Conservation (phyloP, 2,797 vertebrate species). For the Macropus fuliginosus region DNA sequence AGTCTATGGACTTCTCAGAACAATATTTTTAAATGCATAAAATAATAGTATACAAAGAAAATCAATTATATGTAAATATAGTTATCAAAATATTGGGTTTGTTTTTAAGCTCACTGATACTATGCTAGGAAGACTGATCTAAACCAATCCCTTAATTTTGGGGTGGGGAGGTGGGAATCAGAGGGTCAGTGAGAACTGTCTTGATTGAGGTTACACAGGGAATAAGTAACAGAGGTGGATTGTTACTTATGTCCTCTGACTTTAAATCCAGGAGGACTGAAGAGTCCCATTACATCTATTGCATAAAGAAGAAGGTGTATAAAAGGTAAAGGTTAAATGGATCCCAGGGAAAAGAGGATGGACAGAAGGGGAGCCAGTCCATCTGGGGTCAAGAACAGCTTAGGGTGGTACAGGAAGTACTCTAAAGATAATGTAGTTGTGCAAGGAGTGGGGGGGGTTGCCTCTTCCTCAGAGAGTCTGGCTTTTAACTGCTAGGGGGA, state of each 20-base stretch:
- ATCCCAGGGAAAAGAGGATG: neutral
- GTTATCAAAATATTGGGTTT: neutral
- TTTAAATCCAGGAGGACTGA: no score
- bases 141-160: neutral
- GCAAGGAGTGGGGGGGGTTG: no score
- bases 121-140: neutral
- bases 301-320: neutral
- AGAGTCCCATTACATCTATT: no score
- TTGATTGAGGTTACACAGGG: neutral
- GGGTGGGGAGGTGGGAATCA: neutral
- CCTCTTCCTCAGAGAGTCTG: neutral
- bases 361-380: conserved; percentile 26
- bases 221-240: neutral
- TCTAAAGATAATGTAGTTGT: neutral
- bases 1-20: neutral
- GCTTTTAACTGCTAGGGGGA: neutral
- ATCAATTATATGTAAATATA: neutral
- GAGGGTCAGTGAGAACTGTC: neutral
- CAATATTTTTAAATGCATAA: neutral
- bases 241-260: neutral
- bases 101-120: neutral
- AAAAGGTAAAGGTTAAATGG: neutral
- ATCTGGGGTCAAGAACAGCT: neutral
- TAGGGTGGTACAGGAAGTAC: neutral
- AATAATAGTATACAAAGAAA: neutral